Base-by-base conservation (phyloP, 1,140 invertebrate genomes). In the Trypoxylus dichotomus region DNA sequence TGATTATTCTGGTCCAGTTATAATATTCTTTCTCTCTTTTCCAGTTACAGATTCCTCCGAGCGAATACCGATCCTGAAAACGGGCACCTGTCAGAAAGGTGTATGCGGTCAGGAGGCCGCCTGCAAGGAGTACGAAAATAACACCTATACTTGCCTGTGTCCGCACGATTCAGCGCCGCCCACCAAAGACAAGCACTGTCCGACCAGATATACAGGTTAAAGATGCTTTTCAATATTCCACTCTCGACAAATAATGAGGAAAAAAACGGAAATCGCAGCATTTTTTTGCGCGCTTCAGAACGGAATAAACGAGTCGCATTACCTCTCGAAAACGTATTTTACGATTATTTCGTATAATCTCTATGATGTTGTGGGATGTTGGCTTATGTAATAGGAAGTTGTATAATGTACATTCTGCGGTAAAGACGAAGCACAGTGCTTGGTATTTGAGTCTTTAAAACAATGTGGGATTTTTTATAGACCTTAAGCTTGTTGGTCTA, bases 81-180 rank as follows among this genome's bases (percentile, higher is more conserved):
- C 82, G 11, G 90, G 89, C 3, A 81, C 83, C 25, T 91, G 90
- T 79, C 81, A 84, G 75, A 87, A 86, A 1, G 86, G 86, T 2
- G 89, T 90, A 42, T 93, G 92, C 80, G 90, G 89, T 1, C 85
- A 83, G 2, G 90, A 93, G 75, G 90, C 90, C 0, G 92, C 91
- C 0, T 93, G 92, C 80, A 80, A 85, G 24, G 87, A 85, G 13
- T 84, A 87, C 76, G 82, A 87, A 77, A 86, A 88, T 74, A 88
- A 87, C 5, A 87, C 86, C 1, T 90, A 91, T 75, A 89, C 87
- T 25, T 93, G 92, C 80, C 85, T 92, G 3, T 93, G 92, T 84
- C 91, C 92, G 5, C 90, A 92, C 75, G 91, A 92, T 80, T 87
- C 85, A 5, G 88, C 89, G 11, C 86, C 87, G 1, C 90, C 91